Conservation (phyloP, 1,140 invertebrate genomes). For the Leptestheria dahalacensis region DNA sequence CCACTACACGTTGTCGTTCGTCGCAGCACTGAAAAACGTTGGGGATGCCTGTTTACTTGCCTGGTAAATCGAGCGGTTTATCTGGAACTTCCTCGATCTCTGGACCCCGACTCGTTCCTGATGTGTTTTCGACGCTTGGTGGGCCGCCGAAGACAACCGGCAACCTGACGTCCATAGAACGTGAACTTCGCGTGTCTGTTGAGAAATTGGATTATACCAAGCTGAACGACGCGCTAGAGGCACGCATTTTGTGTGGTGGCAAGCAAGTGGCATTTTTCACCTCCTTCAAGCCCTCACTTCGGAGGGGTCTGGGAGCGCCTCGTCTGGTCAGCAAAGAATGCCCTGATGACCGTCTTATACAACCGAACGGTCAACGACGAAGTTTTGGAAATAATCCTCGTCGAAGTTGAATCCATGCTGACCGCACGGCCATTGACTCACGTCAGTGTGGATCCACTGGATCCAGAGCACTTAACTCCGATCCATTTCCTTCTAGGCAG, state of each 20-base stretch:
- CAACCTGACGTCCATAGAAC: slow-evolving; percentile 17
- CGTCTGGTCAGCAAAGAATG: slow-evolving; percentile 12
- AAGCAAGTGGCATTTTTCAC: slow-evolving; percentile 13
- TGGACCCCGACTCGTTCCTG: slow-evolving; percentile 22
- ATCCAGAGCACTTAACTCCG: neutral
- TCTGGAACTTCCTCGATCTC: slow-evolving; percentile 20
- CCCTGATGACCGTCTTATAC: slow-evolving; percentile 7
- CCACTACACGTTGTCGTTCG: slow-evolving; percentile 19
- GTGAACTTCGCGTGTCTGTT: slow-evolving; percentile 19
- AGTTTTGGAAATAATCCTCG: slow-evolving; percentile 14
- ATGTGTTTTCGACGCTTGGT: slow-evolving; percentile 23
- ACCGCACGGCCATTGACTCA: slow-evolving; percentile 18
- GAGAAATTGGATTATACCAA: slow-evolving; percentile 16
- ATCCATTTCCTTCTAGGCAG: slow-evolving; percentile 12
- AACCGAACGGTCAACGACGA: slow-evolving; percentile 12
- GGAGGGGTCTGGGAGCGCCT: slow-evolving; percentile 16
- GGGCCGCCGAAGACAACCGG: slow-evolving; percentile 19
- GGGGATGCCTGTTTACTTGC: slow-evolving; percentile 22
- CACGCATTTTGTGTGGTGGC: slow-evolving; percentile 17
- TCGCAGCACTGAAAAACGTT: slow-evolving; percentile 18
- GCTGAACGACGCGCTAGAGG: slow-evolving; percentile 6
- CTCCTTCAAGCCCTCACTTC: slow-evolving; percentile 4
- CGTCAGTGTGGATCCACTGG: slow-evolving; percentile 9
- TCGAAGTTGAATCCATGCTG: slow-evolving; percentile 18
- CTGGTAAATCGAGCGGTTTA: slow-evolving; percentile 21